phyloP scores from a whole-genome alignment of 2,888 invertebrate species.

The Drosophila melanocephala region DNA sequence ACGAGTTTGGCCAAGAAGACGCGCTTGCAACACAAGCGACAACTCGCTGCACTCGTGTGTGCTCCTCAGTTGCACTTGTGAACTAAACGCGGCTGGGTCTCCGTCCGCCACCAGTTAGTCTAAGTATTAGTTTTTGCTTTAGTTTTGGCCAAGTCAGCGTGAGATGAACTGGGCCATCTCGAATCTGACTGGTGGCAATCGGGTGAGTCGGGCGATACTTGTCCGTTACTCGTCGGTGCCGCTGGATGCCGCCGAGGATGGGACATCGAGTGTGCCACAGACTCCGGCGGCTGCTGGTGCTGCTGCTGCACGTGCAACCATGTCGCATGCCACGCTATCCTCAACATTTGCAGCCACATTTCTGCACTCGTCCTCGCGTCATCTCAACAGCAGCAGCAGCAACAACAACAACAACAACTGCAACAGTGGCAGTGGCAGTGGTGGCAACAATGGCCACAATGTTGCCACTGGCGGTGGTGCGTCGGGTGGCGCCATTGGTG shows the following conservation, averaged over 20 bases:
- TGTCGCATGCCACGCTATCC: slow-evolving; percentile 64
- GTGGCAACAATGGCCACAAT: slow-evolving; percentile 22
- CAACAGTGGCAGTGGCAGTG: slow-evolving; percentile 26
- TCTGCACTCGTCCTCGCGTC: slow-evolving; percentile 73
- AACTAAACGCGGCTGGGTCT: slow-evolving; percentile 50
- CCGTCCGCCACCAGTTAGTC: slow-evolving; percentile 5
- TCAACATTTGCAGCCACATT: slow-evolving; percentile 80
- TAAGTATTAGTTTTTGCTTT: neutral
- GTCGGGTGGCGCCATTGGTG: slow-evolving; percentile 24
- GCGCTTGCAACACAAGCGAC: neutral
- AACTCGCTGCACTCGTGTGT: slow-evolving; percentile 9
- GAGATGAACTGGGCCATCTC: slow-evolving; percentile 85
- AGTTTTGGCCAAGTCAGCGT: slow-evolving; percentile 15
- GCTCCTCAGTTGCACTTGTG: slow-evolving; percentile 65
- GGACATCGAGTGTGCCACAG: slow-evolving; percentile 56
- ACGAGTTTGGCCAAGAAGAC: neutral
- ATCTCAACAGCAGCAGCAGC: slow-evolving; percentile 56
- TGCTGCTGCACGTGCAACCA: slow-evolving; percentile 59
- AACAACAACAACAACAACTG: slow-evolving; percentile 44
- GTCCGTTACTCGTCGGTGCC: slow-evolving; percentile 85
- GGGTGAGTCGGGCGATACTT: slow-evolving; percentile 85
- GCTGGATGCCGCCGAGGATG: slow-evolving; percentile 72
- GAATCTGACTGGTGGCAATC: slow-evolving; percentile 85
- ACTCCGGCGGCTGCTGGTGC: slow-evolving; percentile 52
- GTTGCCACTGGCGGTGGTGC: slow-evolving; percentile 11